These are phyloP conservation scores for Cosmia trapezina DNA, from an alignment of 2,888 invertebrate genomes.

Conservation along the genomic window DNA sequence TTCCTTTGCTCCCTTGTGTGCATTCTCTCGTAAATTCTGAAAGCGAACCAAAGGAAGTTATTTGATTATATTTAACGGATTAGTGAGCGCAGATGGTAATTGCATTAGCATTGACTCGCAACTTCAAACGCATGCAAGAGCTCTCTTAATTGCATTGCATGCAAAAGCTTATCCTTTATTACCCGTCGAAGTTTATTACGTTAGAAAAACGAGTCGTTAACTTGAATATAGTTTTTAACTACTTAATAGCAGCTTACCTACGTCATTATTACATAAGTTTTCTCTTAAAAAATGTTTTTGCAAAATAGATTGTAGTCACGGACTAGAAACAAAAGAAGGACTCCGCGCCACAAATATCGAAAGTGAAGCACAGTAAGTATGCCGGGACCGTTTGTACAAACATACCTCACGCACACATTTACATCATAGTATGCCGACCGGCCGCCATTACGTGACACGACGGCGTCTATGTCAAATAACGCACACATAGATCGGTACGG, in stretches of 20 bases:
- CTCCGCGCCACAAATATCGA: too few relatives aligned
- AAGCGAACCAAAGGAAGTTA: slow-evolving; percentile 19
- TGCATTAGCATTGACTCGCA: slow-evolving; percentile 27
- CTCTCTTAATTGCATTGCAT: slow-evolving; percentile 25
- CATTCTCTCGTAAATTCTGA: slow-evolving; percentile 4
- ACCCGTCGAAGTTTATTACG: not conserved
- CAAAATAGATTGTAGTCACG: not conserved
- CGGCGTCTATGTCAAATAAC: too few relatives aligned
- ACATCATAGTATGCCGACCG: too few relatives aligned
- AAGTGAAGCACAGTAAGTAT: too few relatives aligned
- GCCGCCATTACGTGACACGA: too few relatives aligned
- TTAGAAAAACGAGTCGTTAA: not conserved
- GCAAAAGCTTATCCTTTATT: slow-evolving; percentile 9
- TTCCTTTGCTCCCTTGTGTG: not conserved
- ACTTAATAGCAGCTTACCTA: not conserved
- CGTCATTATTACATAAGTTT: not conserved
- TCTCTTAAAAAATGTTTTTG: not conserved
- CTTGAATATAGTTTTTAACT: too few relatives aligned
- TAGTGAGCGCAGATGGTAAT: slow-evolving; percentile 24
- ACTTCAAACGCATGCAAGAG: slow-evolving; percentile 6
- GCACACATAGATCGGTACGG: too few relatives aligned
- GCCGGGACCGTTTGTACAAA: too few relatives aligned
- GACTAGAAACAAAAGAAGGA: too few relatives aligned
- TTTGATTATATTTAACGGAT: slow-evolving; percentile 46
- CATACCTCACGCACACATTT: too few relatives aligned